Conservation (phyloP, 1,140 invertebrate genomes). For the Micrasema minimum region DNA sequence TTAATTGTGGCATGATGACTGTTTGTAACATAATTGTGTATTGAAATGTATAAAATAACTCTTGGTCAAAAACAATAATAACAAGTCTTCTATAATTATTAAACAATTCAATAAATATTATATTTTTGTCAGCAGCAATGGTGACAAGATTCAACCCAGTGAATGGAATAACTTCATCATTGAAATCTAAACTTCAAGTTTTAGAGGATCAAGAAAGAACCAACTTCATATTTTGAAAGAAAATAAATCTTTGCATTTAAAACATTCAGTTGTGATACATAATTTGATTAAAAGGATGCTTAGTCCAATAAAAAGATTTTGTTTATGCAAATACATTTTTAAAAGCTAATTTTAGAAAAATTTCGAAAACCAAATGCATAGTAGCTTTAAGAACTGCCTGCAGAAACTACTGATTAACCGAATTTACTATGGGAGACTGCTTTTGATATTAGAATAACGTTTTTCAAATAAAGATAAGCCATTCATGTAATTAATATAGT, state of each 20-base stretch:
- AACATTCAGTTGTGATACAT: no score
- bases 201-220: constrained; percentile 46
- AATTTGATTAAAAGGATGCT: no score
- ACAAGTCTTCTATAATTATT: constrained; percentile 22
- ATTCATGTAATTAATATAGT: constrained; percentile 34
- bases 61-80: no score
- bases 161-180: constrained; percentile 39
- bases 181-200: constrained; percentile 44
- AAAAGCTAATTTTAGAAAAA: no score
- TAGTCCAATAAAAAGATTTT: no score
- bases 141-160: constrained; percentile 30
- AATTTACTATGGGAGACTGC: constrained; percentile 53
- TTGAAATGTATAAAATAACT: constrained; percentile 41
- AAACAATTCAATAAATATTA: constrained; percentile 35
- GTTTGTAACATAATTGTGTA: constrained; percentile 40
- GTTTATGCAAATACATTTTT: no score
- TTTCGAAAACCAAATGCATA: constrained; percentile 28
- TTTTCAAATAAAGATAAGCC: constrained; percentile 18
- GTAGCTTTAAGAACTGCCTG: constrained; percentile 45
- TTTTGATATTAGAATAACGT: constrained; percentile 48
- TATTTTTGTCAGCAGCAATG: constrained; percentile 46
- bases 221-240: constrained; percentile 43
- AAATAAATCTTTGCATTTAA: no score
- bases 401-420: constrained; percentile 50
- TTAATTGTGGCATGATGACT: constrained; percentile 44